These are phyloP conservation scores for Microtus ochrogaster DNA, from an alignment of 2,113 vertebrate species.

Conservation along the genomic window DNA sequence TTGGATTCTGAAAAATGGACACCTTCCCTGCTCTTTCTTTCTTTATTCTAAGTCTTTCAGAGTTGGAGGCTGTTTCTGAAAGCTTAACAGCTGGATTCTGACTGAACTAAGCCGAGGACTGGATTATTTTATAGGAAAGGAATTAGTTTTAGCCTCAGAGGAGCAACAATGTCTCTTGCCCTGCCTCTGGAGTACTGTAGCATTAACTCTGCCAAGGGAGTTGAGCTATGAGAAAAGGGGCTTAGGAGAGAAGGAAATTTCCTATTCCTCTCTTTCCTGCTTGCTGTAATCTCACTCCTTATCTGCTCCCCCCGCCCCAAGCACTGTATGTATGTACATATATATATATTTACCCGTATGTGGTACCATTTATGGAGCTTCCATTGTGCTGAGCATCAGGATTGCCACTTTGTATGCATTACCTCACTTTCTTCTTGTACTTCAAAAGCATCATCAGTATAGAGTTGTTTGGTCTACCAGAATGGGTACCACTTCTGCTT, in stretches of 20 bases:
- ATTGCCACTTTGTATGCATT: not conserved
- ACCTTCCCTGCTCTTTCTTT: too few species aligned
- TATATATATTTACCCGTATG: not conserved
- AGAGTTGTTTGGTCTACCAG: not conserved
- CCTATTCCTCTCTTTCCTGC: not conserved
- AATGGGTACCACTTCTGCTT: not conserved
- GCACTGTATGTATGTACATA: not conserved
- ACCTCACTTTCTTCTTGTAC: conserved; percentile 24
- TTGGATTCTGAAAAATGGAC: not conserved
- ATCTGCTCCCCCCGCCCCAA: not conserved
- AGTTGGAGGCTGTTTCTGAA: conserved; percentile 13
- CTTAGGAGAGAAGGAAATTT: not conserved
- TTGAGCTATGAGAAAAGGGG: not conserved
- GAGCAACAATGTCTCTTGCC: not conserved
- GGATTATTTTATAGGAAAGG: conserved; percentile 53
- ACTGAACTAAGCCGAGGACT: conserved; percentile 17
- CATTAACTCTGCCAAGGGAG: conserved; percentile 19
- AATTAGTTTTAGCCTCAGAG: conserved; percentile 42
- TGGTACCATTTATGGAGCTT: conserved; percentile 39
- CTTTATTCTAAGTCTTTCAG: not conserved
- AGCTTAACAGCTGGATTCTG: conserved; percentile 51
- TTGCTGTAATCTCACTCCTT: conserved; percentile 37
- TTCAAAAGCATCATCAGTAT: not conserved
- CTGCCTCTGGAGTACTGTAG: not conserved
- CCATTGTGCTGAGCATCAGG: not conserved